Conservation (phyloP, 2,113 vertebrate species). For the Dasyurus viverrinus region DNA sequence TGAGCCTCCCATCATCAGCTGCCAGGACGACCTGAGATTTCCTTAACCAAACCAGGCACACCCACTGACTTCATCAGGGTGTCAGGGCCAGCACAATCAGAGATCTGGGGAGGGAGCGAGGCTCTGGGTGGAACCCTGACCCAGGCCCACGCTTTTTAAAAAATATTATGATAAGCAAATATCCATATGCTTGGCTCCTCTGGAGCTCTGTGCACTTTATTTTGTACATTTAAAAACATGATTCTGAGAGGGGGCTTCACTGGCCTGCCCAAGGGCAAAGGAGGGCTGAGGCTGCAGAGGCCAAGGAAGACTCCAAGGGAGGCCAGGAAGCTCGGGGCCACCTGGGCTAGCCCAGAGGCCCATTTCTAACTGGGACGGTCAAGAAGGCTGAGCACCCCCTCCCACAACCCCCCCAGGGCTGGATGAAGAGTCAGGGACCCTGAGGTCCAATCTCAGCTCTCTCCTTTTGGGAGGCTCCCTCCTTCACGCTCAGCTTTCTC, state of each 20-base stretch:
- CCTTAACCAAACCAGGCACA: neutral
- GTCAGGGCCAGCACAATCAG: neutral
- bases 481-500: neutral
- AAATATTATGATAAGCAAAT: neutral
- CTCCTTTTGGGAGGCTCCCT: neutral
- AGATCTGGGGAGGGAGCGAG: neutral
- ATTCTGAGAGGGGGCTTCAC: neutral
- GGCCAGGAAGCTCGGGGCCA: neutral
- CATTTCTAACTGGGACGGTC: neutral
- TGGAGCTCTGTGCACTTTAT: fast-evolving
- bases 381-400: neutral
- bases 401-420: neutral
- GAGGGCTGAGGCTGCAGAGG: too few relatives aligned
- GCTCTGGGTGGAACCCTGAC: too few relatives aligned
- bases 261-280: neutral
- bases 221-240: too few relatives aligned
- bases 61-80: neutral
- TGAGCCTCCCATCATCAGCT: too few relatives aligned
- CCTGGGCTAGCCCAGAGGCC: neutral
- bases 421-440: neutral
- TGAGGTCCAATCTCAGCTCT: neutral
- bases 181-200: neutral
- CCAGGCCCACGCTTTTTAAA: too few relatives aligned
- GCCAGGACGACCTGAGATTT: neutral
- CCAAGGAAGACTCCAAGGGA: too few relatives aligned